Evolutionary conservation across 2,113 vertebrate species (phyloP).

Genomic region (Nasalis larvatus): DNA sequence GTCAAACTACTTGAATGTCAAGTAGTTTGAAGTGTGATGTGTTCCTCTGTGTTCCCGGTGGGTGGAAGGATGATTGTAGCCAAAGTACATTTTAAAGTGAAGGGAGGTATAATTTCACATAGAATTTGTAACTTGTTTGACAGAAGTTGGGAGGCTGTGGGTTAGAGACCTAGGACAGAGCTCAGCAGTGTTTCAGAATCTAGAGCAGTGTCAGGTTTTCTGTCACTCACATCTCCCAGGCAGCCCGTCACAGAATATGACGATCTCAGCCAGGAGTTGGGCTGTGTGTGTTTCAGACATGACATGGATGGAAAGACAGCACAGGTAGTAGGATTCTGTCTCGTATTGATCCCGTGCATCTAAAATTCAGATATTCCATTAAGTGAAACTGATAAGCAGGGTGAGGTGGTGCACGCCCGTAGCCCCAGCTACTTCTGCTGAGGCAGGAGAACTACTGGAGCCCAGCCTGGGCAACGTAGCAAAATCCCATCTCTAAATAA

Average conservation of each 20-base stretch:
- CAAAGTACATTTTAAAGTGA: not conserved
- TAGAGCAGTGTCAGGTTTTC: not conserved
- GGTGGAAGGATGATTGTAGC: not conserved
- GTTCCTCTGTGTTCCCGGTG: not conserved
- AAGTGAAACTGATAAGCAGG: not conserved
- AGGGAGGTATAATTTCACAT: not conserved
- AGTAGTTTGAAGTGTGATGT: not conserved
- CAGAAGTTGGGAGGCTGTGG: not conserved
- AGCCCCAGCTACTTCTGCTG: not conserved
- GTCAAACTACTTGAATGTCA: not conserved
- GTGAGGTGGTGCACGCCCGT: not conserved
- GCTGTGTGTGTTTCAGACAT: not conserved
- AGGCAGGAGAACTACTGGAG: not conserved
- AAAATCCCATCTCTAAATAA: not conserved
- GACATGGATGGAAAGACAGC: not conserved
- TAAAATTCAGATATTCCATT: not conserved
- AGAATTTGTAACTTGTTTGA: not conserved
- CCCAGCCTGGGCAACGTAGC: not conserved
- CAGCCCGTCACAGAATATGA: not conserved
- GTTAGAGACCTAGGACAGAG: not conserved
- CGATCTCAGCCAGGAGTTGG: not conserved
- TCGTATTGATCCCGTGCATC: not conserved
- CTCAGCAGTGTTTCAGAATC: not conserved
- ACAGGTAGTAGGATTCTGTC: not conserved
- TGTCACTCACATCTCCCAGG: not conserved